A percentile compares a stretch with the other conserved stretches of the same genome.
Conservation (phyloP, 2,888 invertebrate genomes). For the Caenorhabditis sp. region DNA sequence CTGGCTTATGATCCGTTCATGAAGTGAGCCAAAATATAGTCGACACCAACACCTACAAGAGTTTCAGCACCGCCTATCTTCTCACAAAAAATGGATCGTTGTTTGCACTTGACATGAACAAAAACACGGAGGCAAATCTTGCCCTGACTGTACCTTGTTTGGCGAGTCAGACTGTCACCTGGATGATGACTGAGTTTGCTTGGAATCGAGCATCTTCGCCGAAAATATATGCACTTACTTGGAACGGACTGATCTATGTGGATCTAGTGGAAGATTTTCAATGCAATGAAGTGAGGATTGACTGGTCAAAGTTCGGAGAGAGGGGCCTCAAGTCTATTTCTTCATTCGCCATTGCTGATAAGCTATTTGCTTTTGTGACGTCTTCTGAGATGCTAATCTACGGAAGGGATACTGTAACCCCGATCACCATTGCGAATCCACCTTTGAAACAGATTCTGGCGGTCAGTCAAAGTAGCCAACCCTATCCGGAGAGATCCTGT, state of each 20-base stretch:
- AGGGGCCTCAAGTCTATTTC: conserved; percentile 81
- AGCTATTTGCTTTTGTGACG: conserved; percentile 82
- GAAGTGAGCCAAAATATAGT: conserved; percentile 71
- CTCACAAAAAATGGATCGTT: conserved; percentile 82
- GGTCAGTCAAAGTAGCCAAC: conserved; percentile 82
- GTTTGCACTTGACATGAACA: conserved; percentile 78
- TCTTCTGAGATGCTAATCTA: conserved; percentile 80
- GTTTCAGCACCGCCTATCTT: conserved; percentile 80
- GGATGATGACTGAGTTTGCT: conserved; percentile 80
- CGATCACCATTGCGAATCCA: conserved; percentile 79
- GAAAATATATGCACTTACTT: conserved; percentile 81
- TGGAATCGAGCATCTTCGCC: conserved; percentile 82
- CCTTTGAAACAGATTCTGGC: conserved; percentile 81
- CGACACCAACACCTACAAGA: background rate
- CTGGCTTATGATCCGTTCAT: conserved; percentile 83
- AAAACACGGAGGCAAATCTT: conserved; percentile 78
- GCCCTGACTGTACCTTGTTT: conserved; percentile 78
- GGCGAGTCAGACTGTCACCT: conserved; percentile 78
- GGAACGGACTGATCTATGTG: conserved; percentile 78
- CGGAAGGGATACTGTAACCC: conserved; percentile 74
- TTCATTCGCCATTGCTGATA: conserved; percentile 82
- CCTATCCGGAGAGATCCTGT: conserved; percentile 81
- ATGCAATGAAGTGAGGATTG: conserved; percentile 80
- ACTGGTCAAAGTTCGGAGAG: conserved; percentile 82
- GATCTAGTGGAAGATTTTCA: conserved; percentile 72